These are phyloP conservation scores for Noctua pronuba DNA, from an alignment of 2,888 invertebrate species.

Conservation along the genomic window DNA sequence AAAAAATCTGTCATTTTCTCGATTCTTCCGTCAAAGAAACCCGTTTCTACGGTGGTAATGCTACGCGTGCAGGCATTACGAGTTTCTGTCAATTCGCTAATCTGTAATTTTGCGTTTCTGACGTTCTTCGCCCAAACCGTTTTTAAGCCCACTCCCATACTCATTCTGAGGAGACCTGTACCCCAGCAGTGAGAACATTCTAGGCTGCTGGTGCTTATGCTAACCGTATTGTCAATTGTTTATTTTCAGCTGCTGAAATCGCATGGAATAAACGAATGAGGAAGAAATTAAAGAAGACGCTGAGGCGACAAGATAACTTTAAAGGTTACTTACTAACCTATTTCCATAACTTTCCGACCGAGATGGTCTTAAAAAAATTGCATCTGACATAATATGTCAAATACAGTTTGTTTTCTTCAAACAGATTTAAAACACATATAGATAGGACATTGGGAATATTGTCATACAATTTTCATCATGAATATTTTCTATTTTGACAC, in stretches of 20 bases:
- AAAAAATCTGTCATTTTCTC: too few relatives aligned
- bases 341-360: not conserved
- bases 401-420: not conserved
- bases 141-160: not conserved
- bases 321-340: constrained; percentile 74
- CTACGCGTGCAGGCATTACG: too few relatives aligned
- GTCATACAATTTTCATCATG: too few relatives aligned
- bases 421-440: too few relatives aligned
- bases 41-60: too few relatives aligned
- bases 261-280: constrained; percentile 86
- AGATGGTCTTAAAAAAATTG: not conserved
- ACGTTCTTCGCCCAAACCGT: too few relatives aligned
- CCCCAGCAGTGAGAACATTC: not conserved
- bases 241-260: constrained; percentile 80
- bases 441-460: too few relatives aligned
- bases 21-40: too few relatives aligned
- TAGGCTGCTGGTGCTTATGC: not conserved
- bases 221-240: not conserved
- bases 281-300: constrained; percentile 82
- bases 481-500: too few relatives aligned
- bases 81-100: too few relatives aligned
- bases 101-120: too few relatives aligned
- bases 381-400: constrained; percentile 23
- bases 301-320: constrained; percentile 81
- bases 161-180: not conserved